Conservation (phyloP, 2,113 vertebrate species). For the Peromyscus leucopus region DNA sequence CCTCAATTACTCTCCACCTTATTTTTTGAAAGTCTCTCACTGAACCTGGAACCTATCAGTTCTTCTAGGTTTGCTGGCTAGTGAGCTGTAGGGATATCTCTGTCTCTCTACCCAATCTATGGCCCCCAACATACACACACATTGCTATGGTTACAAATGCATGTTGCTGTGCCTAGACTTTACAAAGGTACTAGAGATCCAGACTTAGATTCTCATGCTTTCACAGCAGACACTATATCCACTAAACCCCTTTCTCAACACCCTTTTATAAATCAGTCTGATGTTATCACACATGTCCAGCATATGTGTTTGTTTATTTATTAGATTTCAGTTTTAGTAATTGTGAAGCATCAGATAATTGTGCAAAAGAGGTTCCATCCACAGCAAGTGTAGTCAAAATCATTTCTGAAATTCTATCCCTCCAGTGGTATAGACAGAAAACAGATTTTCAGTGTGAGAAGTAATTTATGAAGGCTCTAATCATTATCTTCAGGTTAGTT, state of each 20-base stretch:
- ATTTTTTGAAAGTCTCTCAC: neutral
- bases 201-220: neutral
- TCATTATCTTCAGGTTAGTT: neutral
- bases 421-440: neutral
- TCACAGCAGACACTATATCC: neutral
- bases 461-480: neutral
- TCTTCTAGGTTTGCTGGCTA: neutral
- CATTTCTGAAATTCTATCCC: neutral
- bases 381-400: neutral
- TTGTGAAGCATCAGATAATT: slow-evolving; percentile 8
- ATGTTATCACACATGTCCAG: neutral
- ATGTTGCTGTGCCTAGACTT: neutral
- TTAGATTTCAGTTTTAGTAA: neutral
- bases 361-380: neutral
- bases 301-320: neutral
- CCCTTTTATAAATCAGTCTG: neutral
- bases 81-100: neutral
- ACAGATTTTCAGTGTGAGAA: neutral
- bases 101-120: neutral
- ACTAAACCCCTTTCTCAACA: neutral
- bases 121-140: neutral
- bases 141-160: neutral
- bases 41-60: neutral
- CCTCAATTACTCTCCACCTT: no score
- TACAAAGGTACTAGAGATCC: neutral